Evolutionary conservation across 2,113 vertebrate genomes (phyloP), one percentile per base, ranked within the genome.

Genomic region (Talpa occidentalis): DNA sequence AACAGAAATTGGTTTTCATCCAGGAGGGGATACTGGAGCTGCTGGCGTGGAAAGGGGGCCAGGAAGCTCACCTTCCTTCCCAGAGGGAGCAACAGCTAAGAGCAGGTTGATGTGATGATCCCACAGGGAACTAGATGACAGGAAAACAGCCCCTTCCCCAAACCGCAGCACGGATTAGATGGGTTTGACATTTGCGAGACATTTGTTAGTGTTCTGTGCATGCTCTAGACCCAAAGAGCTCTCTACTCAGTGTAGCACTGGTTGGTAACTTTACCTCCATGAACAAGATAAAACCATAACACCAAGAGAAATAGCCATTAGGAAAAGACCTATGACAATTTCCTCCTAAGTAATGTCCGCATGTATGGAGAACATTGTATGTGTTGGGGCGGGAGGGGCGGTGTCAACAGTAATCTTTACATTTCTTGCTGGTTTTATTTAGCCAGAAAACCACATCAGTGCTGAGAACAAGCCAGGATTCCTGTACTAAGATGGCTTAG

Each of bases 161-260:
- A 32, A 14, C 56, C 0, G 0, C 2, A 2, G 6, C 10, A 3
- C 15, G 37, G n/a, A 6, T 1, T 3, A 56, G 42, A 22, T 44
- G 44, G 44, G 10, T 10, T 0, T 19, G 17, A 49, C 24, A 2
- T 16, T n/a, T 21, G 16, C 32, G 5, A 26, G 59, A 62, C 60
- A 62, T 62, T 28, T 12, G 52, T 40, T 14, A 28, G 47, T 26
- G 56, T 24, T 32, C 66, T 1, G 5, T n/a, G 32, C 22, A 14
- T 5, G 1, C 35, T 21, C 16, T 10, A 21, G 30, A 37, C 21
- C 56, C 35, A 10, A 30, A n/a, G n/a, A n/a, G 21, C 7, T 37
- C 3, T 9, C 28, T 60, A 10, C 16, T 28, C 54, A 32, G 40
- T 2, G 0, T 14, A 28, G 52, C 44, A 32, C 8, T 1, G 5